Percentiles rank a stretch among this genome's conserved stretches.
Evolutionary conservation across 2,797 vertebrate species (phyloP).

Genomic region (Cynopterus sphinx): DNA sequence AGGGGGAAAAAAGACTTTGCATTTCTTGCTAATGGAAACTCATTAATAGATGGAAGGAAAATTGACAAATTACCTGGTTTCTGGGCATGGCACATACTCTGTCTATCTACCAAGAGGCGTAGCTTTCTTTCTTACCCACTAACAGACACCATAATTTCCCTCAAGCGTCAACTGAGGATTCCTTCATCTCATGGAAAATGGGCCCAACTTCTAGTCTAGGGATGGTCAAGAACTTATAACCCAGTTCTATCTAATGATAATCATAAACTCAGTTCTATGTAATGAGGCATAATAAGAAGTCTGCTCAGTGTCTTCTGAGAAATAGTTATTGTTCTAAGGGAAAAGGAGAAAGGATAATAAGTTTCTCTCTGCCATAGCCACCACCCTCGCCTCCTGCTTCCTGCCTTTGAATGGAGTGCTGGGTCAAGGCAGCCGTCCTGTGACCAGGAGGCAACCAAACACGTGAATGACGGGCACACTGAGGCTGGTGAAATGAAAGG

Average conservation of each 20-base stretch:
- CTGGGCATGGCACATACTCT: background rate
- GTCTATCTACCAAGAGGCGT: background rate
- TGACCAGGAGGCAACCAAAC: background rate
- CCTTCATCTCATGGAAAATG: background rate
- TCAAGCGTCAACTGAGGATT: background rate
- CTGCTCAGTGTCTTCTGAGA: background rate
- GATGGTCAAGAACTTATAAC: background rate
- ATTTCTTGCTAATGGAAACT: background rate
- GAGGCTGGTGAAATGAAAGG: background rate
- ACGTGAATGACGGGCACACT: background rate
- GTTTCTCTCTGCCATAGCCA: background rate
- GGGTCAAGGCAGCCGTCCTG: background rate
- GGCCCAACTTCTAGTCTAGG: background rate
- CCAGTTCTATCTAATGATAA: background rate
- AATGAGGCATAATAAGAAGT: background rate
- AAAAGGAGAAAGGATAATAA: background rate
- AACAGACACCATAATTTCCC: background rate
- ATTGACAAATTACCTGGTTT: background rate
- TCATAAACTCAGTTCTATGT: background rate
- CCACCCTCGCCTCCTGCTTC: background rate
- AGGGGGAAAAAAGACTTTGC: background rate
- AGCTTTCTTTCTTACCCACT: background rate
- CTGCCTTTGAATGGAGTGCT: background rate
- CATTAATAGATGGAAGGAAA: background rate
- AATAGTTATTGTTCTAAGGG: background rate